phyloP scores from a whole-genome alignment of 1,140 invertebrate species.

The Prorops nasuta region DNA sequence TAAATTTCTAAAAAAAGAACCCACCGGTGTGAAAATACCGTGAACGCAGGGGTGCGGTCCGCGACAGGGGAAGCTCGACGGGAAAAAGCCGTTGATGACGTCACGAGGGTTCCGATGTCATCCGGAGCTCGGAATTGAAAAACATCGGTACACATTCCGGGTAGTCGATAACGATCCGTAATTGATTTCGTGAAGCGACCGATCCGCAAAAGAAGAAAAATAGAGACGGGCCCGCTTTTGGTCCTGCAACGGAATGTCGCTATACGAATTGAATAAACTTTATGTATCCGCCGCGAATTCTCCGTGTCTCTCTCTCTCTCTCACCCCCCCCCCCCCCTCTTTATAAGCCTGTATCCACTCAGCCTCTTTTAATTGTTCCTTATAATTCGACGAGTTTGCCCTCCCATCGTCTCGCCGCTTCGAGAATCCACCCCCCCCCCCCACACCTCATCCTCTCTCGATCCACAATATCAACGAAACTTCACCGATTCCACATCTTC shows the following conservation, averaged over 20 bases:
- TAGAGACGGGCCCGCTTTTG: constrained; percentile 14
- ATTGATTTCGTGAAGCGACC: constrained; percentile 34
- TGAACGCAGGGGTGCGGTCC: too few species aligned
- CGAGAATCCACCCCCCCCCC: not conserved
- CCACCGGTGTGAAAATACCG: too few species aligned
- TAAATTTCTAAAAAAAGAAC: too few species aligned
- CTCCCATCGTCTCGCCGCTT: not conserved
- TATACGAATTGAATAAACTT: constrained; percentile 26
- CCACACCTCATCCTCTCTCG: not conserved
- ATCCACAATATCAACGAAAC: too few species aligned
- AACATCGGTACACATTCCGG: constrained; percentile 11
- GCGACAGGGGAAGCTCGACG: not conserved
- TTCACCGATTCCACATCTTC: too few species aligned
- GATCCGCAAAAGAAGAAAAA: constrained; percentile 18
- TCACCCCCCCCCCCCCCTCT: not conserved
- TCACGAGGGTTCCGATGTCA: too few species aligned
- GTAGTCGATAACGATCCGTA: constrained; percentile 23
- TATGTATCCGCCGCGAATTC: not conserved
- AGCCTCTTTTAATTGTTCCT: constrained; percentile 1
- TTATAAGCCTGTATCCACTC: not conserved
- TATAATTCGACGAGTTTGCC: not conserved
- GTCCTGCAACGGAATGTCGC: constrained; percentile 21
- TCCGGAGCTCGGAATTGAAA: too few species aligned
- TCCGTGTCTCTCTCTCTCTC: not conserved
- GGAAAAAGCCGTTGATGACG: too few species aligned